Evolutionary conservation across 2,113 vertebrate genomes (phyloP).

Genomic region (Xyliphius kryptos): DNA sequence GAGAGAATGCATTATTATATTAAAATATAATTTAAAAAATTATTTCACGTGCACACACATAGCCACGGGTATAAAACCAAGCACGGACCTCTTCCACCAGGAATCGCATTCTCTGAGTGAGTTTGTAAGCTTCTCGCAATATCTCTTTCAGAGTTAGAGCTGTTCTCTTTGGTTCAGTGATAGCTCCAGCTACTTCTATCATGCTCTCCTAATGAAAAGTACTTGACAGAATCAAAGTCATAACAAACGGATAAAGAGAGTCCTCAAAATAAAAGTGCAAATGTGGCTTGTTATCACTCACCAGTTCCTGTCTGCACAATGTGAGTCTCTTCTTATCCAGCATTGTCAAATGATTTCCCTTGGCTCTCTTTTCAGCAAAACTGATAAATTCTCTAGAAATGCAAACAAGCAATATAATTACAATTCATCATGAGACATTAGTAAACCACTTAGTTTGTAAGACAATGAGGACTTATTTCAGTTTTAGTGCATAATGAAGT

Average conservation of each 20-base stretch:
- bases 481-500: no score
- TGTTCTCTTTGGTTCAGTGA: conserved; percentile 72
- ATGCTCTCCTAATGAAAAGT: conserved; percentile 69
- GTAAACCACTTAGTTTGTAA: no score
- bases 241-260: not conserved
- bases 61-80: conserved; percentile 1
- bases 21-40: no score
- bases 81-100: conserved; percentile 80
- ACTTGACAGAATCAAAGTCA: not conserved
- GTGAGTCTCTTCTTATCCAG: conserved; percentile 91
- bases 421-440: no score
- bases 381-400: conserved; percentile 69
- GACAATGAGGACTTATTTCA: no score
- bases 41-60: no score
- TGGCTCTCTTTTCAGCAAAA: conserved; percentile 71
- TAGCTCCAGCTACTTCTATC: conserved; percentile 62
- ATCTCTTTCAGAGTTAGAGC: conserved; percentile 70
- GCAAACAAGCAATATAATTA: no score
- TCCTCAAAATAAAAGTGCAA: not conserved
- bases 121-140: conserved; percentile 67
- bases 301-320: conserved; percentile 85
- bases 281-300: conserved; percentile 51
- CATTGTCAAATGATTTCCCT: conserved; percentile 68
- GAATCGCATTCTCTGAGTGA: conserved; percentile 73
- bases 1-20: no score